Percentiles rank a stretch among this genome's conserved stretches.
Conservation (phyloP, 2,888 invertebrate species). For the Chironomus tentans region DNA sequence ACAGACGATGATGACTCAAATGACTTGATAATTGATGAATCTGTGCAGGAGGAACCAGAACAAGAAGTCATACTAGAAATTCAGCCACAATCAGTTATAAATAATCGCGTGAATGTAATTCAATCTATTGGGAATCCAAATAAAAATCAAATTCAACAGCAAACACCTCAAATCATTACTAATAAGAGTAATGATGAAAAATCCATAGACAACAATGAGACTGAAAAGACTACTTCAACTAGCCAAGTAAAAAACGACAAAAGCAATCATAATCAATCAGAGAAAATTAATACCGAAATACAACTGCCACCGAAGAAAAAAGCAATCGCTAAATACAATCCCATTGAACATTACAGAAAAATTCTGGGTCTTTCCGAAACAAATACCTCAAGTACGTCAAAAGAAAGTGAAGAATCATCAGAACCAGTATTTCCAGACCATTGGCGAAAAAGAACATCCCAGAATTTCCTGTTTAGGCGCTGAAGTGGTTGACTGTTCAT, state of each 20-base stretch:
- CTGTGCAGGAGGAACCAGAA: background rate
- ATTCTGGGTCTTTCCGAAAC: constrained; percentile 30
- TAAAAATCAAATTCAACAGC: background rate
- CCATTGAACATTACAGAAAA: constrained; percentile 35
- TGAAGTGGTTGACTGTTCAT: background rate
- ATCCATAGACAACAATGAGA: background rate
- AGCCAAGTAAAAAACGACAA: no score
- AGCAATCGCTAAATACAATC: constrained; percentile 32
- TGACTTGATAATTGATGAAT: background rate
- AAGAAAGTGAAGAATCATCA: constrained; percentile 26
- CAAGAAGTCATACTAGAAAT: background rate
- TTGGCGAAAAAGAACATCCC: constrained; percentile 44
- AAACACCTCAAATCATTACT: background rate
- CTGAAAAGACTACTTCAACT: background rate
- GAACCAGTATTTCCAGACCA: constrained; percentile 35
- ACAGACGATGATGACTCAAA: background rate
- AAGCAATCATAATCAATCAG: background rate
- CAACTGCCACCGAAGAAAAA: constrained; percentile 15
- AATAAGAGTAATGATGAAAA: background rate
- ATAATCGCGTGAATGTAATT: constrained; percentile 25
- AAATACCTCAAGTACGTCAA: constrained; percentile 1
- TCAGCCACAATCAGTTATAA: constrained; percentile 1
- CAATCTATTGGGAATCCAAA: constrained; percentile 20
- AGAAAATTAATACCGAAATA: background rate
- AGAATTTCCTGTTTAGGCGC: constrained; percentile 33